Conservation (phyloP, 2,113 vertebrate species). For the Dolichotis patagonum region DNA sequence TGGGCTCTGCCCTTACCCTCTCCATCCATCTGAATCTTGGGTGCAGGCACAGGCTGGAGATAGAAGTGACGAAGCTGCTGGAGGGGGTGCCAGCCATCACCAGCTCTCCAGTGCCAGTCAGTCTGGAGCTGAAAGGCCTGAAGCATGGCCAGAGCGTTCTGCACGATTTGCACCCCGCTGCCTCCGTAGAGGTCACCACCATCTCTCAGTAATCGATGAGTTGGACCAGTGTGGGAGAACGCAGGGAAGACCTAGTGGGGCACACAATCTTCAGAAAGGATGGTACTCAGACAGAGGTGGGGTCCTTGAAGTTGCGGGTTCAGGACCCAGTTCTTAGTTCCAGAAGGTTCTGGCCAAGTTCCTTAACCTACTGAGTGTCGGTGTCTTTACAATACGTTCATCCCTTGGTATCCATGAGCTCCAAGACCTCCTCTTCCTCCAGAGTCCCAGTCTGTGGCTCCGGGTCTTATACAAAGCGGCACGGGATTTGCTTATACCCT, state of each 20-base stretch:
- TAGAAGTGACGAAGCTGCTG: neutral
- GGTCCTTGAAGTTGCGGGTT: neutral
- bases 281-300: neutral
- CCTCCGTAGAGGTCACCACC: neutral
- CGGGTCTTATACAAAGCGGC: too few relatives aligned
- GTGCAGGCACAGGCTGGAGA: neutral
- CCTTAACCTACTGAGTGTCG: neutral
- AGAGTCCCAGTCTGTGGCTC: too few relatives aligned
- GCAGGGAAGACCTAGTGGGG: neutral
- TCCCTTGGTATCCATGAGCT: neutral
- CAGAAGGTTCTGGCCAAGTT: neutral
- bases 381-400: neutral
- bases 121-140: neutral
- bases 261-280: neutral
- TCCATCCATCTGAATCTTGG: neutral
- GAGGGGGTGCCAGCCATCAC: neutral
- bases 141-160: neutral
- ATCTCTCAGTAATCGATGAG: neutral
- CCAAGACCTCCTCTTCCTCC: too few relatives aligned
- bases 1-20: neutral
- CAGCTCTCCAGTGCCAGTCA: too few relatives aligned
- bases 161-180: neutral
- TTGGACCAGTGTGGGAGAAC: neutral
- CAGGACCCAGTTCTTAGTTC: neutral
- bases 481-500: too few relatives aligned